Evolutionary conservation across 2,113 vertebrate species (phyloP).

Genomic region (Thinocorus orbignyianus): DNA sequence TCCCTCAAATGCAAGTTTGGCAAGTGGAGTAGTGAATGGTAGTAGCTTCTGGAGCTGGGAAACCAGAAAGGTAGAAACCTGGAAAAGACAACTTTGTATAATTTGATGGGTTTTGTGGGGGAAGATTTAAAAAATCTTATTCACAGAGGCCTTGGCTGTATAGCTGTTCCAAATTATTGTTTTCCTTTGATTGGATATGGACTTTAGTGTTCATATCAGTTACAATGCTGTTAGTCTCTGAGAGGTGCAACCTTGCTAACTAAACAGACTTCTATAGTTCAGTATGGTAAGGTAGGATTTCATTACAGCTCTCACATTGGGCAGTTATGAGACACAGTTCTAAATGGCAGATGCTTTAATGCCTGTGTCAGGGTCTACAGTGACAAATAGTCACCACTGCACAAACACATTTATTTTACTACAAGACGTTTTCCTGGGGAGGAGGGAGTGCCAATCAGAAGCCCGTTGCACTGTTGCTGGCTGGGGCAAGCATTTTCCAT

Average conservation of each 20-base stretch:
- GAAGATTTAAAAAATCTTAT: not conserved
- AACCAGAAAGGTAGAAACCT: not conserved
- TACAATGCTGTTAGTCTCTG: constrained; percentile 50
- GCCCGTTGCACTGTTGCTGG: not conserved
- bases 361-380: constrained; percentile 66
- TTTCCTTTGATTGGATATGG: constrained; percentile 62
- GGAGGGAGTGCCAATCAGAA: constrained; percentile 1
- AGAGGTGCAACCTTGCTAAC: constrained; percentile 70
- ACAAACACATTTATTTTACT: constrained; percentile 79
- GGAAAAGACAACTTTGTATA: not conserved
- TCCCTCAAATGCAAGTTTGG: not conserved
- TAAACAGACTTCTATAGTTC: constrained; percentile 74
- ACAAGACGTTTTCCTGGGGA: constrained; percentile 32
- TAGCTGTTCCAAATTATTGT: constrained; percentile 56
- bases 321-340: constrained; percentile 73
- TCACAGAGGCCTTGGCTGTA: not conserved
- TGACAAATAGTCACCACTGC: constrained; percentile 81
- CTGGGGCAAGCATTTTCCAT: constrained; percentile 9
- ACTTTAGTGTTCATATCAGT: constrained; percentile 66
- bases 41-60: not conserved
- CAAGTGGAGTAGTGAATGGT: not conserved
- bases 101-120: not conserved
- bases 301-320: constrained; percentile 73
- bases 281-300: constrained; percentile 66
- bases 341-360: constrained; percentile 74